Base-by-base conservation (phyloP, 2,888 invertebrate species). In the Protophormia terraenovae region DNA sequence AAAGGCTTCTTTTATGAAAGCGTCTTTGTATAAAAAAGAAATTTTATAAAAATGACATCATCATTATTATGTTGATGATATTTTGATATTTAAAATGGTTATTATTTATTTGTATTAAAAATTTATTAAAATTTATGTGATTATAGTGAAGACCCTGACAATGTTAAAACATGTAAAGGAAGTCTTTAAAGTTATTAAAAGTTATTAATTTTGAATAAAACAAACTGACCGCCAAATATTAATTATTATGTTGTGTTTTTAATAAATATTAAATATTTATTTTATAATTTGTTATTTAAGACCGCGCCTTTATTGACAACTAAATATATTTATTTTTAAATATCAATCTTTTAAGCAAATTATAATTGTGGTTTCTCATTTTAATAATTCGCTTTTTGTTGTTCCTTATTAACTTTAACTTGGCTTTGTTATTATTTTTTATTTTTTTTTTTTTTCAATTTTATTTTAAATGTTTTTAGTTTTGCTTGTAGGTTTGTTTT, bases 21-120 rank as follows among this genome's bases (percentile, higher is more conserved):
- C 60, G 16, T 66, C 29, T 27, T 27, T 60, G 22, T 47, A 45
- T 62, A n/a, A n/a, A n/a, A 45, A n/a, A 12, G 50, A 62, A 62
- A 73, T 38, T 60, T 45, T 79, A 19, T 50, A 14, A 32, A 7
- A 19, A 50, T 73, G 83, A 73, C 77, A 72, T 83, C 77, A 83
- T 72, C 16, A 29, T 41, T 14, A 47, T 32, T 6, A 32, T 32
- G 32, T 32, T 32, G 32, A n/a, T n/a, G n/a, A n/a, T n/a, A n/a
- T n/a, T n/a, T n/a, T n/a, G n/a, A n/a, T n/a, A n/a, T n/a, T n/a
- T n/a, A n/a, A n/a, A n/a, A n/a, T n/a, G n/a, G n/a, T n/a, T n/a
- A n/a, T n/a, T n/a, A n/a, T n/a, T n/a, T n/a, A n/a, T n/a, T n/a
- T n/a, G n/a, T n/a, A n/a, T n/a, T n/a, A n/a, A n/a, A n/a, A n/a